Percentiles rank a stretch among this genome's conserved stretches.
These are phyloP conservation scores for Polydrusus pterygomalis DNA, from an alignment of 2,888 invertebrate species.

Conservation along the genomic window DNA sequence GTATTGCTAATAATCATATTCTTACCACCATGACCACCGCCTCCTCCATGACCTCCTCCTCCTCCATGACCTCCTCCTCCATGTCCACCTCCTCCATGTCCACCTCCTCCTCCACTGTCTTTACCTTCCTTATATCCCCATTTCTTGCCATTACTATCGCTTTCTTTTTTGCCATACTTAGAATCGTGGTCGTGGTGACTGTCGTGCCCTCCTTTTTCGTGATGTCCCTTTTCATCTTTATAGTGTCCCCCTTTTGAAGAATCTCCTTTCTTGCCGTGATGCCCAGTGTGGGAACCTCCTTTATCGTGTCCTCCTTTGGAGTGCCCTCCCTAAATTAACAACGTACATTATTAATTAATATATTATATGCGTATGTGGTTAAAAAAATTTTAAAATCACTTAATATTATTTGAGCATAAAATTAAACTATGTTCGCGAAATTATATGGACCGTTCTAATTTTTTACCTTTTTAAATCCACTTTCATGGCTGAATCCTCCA, in stretches of 20 bases:
- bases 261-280: constrained; percentile 76
- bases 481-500: constrained; percentile 77
- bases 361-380: no score
- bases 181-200: constrained; percentile 74
- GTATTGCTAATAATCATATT: background rate
- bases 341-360: no score
- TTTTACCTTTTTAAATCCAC: constrained; percentile 72
- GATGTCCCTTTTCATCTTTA: constrained; percentile 76
- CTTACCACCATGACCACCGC: constrained; percentile 69
- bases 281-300: constrained; percentile 72
- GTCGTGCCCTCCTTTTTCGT: constrained; percentile 75
- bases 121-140: constrained; percentile 70
- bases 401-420: no score
- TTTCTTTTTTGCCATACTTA: constrained; percentile 72
- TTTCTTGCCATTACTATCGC: constrained; percentile 73
- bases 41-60: constrained; percentile 78
- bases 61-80: constrained; percentile 51
- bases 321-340: constrained; percentile 76
- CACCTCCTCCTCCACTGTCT: constrained; percentile 51
- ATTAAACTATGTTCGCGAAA: no score
- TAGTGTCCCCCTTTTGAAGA: constrained; percentile 76
- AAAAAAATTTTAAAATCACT: no score
- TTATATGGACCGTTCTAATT: no score
- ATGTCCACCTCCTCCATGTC: constrained; percentile 78
- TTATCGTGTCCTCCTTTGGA: constrained; percentile 75